phyloP scores from a whole-genome alignment of 1,140 invertebrate genomes.

The Thaumatotibia leucotreta region DNA sequence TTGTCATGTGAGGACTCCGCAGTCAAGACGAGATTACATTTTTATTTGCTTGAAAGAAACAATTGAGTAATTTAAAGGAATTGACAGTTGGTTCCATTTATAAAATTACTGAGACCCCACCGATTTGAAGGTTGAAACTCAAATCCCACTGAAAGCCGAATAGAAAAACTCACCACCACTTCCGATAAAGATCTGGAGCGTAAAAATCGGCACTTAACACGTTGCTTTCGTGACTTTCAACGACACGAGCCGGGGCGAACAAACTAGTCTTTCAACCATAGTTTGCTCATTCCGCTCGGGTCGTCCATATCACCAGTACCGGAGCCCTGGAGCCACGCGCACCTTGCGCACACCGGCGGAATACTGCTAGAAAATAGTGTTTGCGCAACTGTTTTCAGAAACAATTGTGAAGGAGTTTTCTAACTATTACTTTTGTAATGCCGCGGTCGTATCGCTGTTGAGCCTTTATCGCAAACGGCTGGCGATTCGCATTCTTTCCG shows the following conservation, averaged over 20 bases:
- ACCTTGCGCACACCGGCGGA: constrained; percentile 25
- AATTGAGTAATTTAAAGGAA: too few relatives aligned
- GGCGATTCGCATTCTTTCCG: constrained; percentile 3
- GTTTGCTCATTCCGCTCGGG: constrained; percentile 76
- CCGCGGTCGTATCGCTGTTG: constrained; percentile 24
- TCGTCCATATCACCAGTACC: constrained; percentile 42
- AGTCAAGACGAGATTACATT: too few relatives aligned
- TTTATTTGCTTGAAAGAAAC: too few relatives aligned
- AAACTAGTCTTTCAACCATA: constrained; percentile 64
- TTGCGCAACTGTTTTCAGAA: constrained; percentile 70
- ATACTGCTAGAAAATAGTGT: constrained; percentile 50
- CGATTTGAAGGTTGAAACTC: too few relatives aligned
- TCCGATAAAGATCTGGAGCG: not conserved
- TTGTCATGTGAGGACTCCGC: too few relatives aligned
- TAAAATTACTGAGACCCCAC: too few relatives aligned
- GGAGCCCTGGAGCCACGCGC: constrained; percentile 32
- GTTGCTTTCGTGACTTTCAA: constrained; percentile 38
- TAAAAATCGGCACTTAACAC: not conserved
- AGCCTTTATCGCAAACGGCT: constrained; percentile 27
- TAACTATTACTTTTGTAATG: constrained; percentile 62
- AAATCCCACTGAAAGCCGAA: not conserved
- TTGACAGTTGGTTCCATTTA: too few relatives aligned
- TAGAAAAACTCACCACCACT: not conserved
- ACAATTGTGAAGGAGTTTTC: constrained; percentile 70
- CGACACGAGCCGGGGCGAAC: constrained; percentile 77